Percentiles rank a stretch among this genome's conserved stretches.
Conservation (phyloP, 2,113 vertebrate genomes). For the Mesembrinibis cayennensis region DNA sequence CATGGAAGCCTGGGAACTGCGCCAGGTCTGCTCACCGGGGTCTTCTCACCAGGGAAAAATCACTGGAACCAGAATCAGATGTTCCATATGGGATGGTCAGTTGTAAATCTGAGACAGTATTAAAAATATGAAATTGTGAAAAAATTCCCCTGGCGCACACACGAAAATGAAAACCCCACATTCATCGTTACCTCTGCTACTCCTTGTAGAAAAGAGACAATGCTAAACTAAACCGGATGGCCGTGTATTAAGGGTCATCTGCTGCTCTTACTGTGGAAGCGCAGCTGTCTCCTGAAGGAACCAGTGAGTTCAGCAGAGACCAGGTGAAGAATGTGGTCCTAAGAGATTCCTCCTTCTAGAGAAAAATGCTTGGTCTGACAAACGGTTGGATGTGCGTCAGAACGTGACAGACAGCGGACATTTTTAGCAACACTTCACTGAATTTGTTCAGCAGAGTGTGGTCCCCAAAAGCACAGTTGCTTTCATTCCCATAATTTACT, state of each 20-base stretch:
- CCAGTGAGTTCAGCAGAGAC: not conserved
- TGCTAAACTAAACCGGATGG: not conserved
- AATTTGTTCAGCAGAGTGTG: not conserved
- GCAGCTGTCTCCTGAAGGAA: not conserved
- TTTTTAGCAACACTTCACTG: not conserved
- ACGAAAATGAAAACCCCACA: not conserved
- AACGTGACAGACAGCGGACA: not conserved
- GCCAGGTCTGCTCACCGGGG: not conserved
- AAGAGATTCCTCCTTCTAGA: not conserved
- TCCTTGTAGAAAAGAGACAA: not conserved
- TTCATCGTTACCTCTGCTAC: not conserved
- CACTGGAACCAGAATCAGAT: not conserved
- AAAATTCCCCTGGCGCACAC: not conserved
- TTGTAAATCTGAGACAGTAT: conserved; percentile 6
- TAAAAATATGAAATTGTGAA: not conserved
- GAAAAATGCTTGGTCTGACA: not conserved
- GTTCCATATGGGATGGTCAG: not conserved
- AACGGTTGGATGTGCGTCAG: not conserved
- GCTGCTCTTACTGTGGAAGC: not conserved
- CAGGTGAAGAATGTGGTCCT: not conserved
- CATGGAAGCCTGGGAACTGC: not conserved
- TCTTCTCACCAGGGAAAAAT: not conserved
- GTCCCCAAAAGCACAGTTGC: not conserved
- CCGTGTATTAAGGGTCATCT: not conserved
- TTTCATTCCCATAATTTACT: conserved; percentile 33